Conservation (phyloP, 2,888 invertebrate genomes). For the Nemurella pictetii region DNA sequence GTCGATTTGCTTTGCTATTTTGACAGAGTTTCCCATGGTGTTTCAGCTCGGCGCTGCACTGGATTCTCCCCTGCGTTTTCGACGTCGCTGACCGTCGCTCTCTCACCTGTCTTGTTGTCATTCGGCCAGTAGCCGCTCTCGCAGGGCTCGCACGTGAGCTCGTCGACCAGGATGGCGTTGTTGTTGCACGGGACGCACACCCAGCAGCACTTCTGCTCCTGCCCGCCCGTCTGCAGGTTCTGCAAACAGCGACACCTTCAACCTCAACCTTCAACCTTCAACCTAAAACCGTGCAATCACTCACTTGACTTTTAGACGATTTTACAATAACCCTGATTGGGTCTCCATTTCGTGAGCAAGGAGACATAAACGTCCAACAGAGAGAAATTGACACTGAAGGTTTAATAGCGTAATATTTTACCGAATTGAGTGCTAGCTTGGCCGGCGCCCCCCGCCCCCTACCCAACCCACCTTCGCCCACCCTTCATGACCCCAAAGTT, state of each 20-base stretch:
- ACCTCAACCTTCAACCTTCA: background rate
- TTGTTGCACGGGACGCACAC: conserved; percentile 69
- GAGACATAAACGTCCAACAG: background rate
- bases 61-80: too few relatives aligned
- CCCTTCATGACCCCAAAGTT: background rate
- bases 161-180: conserved; percentile 62
- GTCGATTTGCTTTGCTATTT: background rate
- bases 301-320: too few relatives aligned
- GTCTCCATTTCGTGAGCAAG: background rate
- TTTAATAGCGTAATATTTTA: background rate
- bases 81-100: too few relatives aligned
- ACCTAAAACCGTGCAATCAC: background rate
- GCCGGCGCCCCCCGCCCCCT: background rate
- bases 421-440: background rate
- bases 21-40: background rate
- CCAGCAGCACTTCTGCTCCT: conserved; percentile 74
- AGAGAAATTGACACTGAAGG: background rate
- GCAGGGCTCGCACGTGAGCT: conserved; percentile 64
- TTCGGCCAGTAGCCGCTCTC: conserved; percentile 67
- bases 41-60: too few relatives aligned
- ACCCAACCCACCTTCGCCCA: background rate
- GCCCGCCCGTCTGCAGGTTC: conserved; percentile 62
- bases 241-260: conserved; percentile 45
- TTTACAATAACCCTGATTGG: background rate
- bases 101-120: conserved; percentile 63